Conservation (phyloP, 92 coral and sea anemone genomes). For the Paragorgia papillata region DNA sequence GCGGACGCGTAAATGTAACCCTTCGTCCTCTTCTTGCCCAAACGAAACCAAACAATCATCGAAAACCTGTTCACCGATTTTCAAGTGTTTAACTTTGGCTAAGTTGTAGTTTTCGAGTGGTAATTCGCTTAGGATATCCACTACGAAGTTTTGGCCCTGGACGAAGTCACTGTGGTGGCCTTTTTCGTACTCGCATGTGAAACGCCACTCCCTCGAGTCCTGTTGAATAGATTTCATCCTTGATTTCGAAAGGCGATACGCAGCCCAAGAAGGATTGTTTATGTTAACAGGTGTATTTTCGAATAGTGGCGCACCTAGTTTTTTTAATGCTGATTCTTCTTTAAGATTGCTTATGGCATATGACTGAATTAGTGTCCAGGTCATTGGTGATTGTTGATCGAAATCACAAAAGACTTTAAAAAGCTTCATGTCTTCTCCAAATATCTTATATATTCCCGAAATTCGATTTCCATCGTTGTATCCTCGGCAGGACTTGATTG, state of each 20-base stretch:
- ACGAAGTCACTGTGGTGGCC: too few species aligned
- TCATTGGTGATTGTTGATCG: background rate
- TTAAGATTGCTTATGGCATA: too few species aligned
- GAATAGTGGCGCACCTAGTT: background rate
- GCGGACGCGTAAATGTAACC: too few species aligned
- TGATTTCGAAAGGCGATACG: constrained; percentile 4
- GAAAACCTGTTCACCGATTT: too few species aligned
- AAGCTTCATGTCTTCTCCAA: background rate
- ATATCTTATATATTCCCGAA: background rate
- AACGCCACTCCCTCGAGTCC: background rate
- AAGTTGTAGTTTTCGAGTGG: too few species aligned
- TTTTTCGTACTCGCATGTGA: constrained; percentile 10
- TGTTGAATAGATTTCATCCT: constrained; percentile 7
- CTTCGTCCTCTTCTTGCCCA: too few species aligned
- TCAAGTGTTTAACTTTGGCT: too few species aligned
- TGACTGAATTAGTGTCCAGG: constrained; percentile 15
- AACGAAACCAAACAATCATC: too few species aligned
- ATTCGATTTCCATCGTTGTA: background rate
- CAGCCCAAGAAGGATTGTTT: background rate
- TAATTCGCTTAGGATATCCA: too few species aligned
- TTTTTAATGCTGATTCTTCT: background rate
- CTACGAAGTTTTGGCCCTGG: too few species aligned
- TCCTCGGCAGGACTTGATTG: constrained; percentile 11
- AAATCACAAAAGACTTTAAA: constrained; percentile 2
- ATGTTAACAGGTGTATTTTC: background rate